phyloP scores from a whole-genome alignment of 2,113 vertebrate genomes.

The Prietella phreatophila region DNA sequence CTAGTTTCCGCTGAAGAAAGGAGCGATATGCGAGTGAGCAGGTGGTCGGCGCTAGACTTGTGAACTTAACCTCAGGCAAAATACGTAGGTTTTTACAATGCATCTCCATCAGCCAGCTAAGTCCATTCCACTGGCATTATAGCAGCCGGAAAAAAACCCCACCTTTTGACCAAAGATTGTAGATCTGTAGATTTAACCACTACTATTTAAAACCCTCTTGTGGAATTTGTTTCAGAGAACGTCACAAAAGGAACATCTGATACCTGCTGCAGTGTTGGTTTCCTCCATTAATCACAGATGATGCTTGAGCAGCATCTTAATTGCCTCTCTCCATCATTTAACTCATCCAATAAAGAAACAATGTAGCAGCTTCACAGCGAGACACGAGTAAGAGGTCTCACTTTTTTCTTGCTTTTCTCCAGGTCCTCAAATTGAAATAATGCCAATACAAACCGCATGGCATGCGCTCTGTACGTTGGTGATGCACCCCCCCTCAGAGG shows the following conservation, averaged over 20 bases:
- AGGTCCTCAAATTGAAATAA: not conserved
- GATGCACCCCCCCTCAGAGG: not conserved
- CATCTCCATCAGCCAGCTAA: slow-evolving; percentile 16
- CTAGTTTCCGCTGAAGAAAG: slow-evolving; percentile 31
- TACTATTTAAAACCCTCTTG: not conserved
- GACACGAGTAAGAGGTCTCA: not conserved
- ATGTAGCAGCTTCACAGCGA: not conserved
- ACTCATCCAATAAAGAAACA: not conserved
- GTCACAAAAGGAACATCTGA: not conserved
- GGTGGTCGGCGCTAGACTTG: slow-evolving; percentile 16
- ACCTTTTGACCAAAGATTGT: not conserved
- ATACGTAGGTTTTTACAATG: not conserved
- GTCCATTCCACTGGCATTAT: not conserved
- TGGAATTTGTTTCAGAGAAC: not conserved
- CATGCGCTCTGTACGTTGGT: not conserved
- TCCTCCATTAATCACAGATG: not conserved
- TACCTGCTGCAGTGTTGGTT: not conserved
- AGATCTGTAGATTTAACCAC: not conserved
- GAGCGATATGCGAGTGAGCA: slow-evolving; percentile 32
- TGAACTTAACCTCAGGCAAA: slow-evolving; percentile 27
- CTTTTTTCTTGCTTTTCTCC: not conserved
- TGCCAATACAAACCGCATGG: not conserved
- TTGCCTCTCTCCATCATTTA: not conserved
- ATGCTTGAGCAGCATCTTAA: not conserved
- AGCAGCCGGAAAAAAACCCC: not conserved